A percentile compares a stretch with the other conserved stretches of the same genome.
Conservation (phyloP, 2,888 invertebrate genomes). For the Drosophila mimetica region DNA sequence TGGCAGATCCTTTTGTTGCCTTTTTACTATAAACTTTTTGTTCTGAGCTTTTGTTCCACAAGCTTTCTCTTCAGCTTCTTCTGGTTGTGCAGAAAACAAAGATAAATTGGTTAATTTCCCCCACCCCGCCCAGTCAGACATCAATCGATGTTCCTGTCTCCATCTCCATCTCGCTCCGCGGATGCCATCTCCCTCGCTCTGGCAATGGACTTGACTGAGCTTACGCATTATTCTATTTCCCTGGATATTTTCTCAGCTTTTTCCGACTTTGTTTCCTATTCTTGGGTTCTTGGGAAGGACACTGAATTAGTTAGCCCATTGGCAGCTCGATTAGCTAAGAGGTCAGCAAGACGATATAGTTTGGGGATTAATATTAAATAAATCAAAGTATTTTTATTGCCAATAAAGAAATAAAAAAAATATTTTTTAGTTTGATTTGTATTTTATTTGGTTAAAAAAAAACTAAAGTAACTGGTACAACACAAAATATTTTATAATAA, state of each 20-base stretch:
- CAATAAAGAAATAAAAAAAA: too few relatives aligned
- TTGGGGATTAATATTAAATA: background rate
- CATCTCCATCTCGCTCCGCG: slow-evolving; percentile 23
- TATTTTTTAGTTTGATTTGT: too few relatives aligned
- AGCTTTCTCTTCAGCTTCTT: slow-evolving; percentile 40
- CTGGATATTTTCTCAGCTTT: slow-evolving; percentile 22
- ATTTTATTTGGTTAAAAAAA: too few relatives aligned
- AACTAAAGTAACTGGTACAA: too few relatives aligned
- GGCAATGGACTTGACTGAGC: slow-evolving; percentile 84
- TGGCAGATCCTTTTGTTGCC: slow-evolving; percentile 60
- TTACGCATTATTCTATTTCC: slow-evolving; percentile 67
- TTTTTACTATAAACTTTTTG: slow-evolving; percentile 70
- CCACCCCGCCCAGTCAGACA: slow-evolving; percentile 82
- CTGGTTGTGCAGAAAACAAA: slow-evolving; percentile 81
- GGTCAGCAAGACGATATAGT: background rate
- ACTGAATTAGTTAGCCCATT: slow-evolving; percentile 52
- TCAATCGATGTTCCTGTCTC: slow-evolving; percentile 82
- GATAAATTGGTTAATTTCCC: slow-evolving; percentile 84
- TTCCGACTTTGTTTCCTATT: slow-evolving; percentile 9
- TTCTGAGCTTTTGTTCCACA: slow-evolving; percentile 39
- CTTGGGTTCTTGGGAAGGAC: slow-evolving; percentile 39
- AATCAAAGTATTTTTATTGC: too few relatives aligned
- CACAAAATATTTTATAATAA: too few relatives aligned
- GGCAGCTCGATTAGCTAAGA: slow-evolving; percentile 23
- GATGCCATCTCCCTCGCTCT: slow-evolving; percentile 58